phyloP scores from a whole-genome alignment of 2,113 vertebrate species.

The Dipodomys stephensi region DNA sequence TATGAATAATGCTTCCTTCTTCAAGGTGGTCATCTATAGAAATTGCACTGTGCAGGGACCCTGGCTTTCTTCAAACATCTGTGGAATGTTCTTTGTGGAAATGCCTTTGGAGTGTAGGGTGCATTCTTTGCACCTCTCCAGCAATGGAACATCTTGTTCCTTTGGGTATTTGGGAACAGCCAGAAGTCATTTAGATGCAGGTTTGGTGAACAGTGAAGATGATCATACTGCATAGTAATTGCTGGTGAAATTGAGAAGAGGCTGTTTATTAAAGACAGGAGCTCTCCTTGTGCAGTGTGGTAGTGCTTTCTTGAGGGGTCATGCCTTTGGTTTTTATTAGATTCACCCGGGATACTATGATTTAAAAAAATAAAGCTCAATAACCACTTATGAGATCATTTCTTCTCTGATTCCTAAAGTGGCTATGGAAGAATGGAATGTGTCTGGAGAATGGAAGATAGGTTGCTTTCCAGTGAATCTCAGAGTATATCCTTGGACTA shows the following conservation, averaged over 20 bases:
- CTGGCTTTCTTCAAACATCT: slow-evolving; percentile 56
- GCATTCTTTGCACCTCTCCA: slow-evolving; percentile 50
- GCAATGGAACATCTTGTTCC: slow-evolving; percentile 59
- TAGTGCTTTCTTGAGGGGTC: neutral
- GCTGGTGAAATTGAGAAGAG: neutral
- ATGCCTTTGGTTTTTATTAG: slow-evolving; percentile 13
- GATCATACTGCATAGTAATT: neutral
- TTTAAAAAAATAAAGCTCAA: neutral
- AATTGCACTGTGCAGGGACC: neutral
- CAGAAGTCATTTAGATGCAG: slow-evolving; percentile 43
- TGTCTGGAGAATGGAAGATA: neutral
- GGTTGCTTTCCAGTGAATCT: neutral
- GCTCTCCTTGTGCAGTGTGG: neutral
- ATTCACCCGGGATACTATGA: slow-evolving; percentile 32
- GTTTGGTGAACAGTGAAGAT: neutral
- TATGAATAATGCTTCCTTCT: neutral
- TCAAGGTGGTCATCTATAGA: slow-evolving; percentile 31
- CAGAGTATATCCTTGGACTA: neutral
- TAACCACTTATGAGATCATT: neutral
- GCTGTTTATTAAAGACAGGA: neutral
- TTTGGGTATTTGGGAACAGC: slow-evolving; percentile 45
- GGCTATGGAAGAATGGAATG: neutral
- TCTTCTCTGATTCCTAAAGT: neutral
- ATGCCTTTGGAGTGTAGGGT: slow-evolving; percentile 14
- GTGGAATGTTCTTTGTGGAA: slow-evolving; percentile 65